Base-by-base conservation (phyloP, 2,797 vertebrate genomes). In the Gymnothorax reevesii region DNA sequence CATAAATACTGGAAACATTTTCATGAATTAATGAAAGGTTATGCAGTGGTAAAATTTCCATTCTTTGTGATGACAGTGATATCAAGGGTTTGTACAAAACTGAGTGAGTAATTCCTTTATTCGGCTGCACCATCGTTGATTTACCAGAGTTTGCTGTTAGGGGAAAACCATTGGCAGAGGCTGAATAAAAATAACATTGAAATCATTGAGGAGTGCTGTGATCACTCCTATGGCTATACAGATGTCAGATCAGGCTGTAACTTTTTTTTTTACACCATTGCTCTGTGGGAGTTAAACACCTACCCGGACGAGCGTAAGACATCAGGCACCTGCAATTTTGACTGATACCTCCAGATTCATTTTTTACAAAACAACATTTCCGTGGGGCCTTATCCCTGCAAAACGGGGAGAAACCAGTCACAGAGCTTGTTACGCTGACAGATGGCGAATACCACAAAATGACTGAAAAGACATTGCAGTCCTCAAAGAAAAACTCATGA, bases 251-350 rank as follows among this genome's bases (percentile, higher is more conserved):
- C n/a, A 8, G 77, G 52, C 77, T 80, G 77, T 55, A 80, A 80
- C 77, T 20, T 80, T 80, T 80, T 80, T 80, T 2, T 42, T 80
- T 80, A 80, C 49, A 5, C 22, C 22, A 52, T 80, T 80, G 77
- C 52, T 55, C 77, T 80, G 77, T n/a, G 77, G 77, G 77, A 80
- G 52, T 80, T 80, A 80, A 80, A 79, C 52, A 80, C 77, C 77
- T 80, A 80, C 49, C 77, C 6, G 42, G 77, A 80, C 54, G 77
- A 80, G 77, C 49, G 12, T 80, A 79, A 54, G 75, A 54, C 75
- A 17, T 80, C 77, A 55, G 49, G 49, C 77, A 55, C 77, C 77
- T 80, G 64, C 1, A 13, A 62, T 62, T 62, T 62, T 62, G 60
- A 13, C 64, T 80, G 77, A 55, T 80, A 54, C 77, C 49, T 55